Evolutionary conservation across 2,888 invertebrate genomes (phyloP).

Genomic region (Drosophila paracracens): DNA sequence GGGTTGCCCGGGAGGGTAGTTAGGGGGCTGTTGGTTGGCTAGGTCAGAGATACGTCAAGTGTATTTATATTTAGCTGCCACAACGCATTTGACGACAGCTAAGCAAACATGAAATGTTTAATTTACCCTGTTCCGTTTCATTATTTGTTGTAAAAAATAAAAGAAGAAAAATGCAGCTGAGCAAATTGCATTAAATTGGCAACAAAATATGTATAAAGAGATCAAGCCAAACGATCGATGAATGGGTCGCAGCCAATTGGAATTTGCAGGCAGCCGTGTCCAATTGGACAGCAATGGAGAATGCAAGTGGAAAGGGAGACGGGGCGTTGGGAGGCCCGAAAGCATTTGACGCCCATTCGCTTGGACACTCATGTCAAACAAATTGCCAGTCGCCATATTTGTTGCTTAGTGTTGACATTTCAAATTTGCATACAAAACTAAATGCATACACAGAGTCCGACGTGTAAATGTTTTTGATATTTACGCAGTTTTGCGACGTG

Average conservation of each 20-base stretch:
- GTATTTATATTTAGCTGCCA: constrained; percentile 60
- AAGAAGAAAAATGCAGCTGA: constrained; percentile 42
- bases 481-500: constrained; percentile 62
- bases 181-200: constrained; percentile 57
- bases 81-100: constrained; percentile 59
- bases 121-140: constrained; percentile 27
- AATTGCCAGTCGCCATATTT: constrained; percentile 68
- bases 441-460: constrained; percentile 5
- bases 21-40: not conserved
- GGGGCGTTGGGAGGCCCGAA: constrained; percentile 1
- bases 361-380: constrained; percentile 63
- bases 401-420: constrained; percentile 70
- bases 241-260: constrained; percentile 57
- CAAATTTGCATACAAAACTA: constrained; percentile 54
- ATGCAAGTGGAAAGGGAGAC: not conserved
- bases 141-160: constrained; percentile 15
- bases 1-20: not conserved
- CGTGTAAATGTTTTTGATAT: constrained; percentile 11
- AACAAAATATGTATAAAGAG: constrained; percentile 27
- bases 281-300: constrained; percentile 34
- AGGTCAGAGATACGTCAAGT: constrained; percentile 33
- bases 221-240: constrained; percentile 49
- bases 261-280: constrained; percentile 51
- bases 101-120: constrained; percentile 37
- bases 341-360: constrained; percentile 65